A percentile compares a stretch with the other conserved stretches of the same genome.
These are phyloP conservation scores for Megalopta genalis DNA, from an alignment of 1,140 invertebrate species.

Conservation along the genomic window DNA sequence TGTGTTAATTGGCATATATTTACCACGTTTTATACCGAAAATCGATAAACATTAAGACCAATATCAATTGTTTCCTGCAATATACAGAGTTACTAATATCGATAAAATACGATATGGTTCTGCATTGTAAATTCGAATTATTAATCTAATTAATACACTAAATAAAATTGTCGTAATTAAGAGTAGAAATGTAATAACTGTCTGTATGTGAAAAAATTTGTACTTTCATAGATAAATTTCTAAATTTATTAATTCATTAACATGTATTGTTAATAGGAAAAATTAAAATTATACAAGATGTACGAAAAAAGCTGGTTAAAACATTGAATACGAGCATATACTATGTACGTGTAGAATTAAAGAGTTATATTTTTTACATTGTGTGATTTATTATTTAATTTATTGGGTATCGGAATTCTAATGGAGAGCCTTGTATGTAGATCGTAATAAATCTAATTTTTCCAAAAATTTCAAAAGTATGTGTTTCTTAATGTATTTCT, in stretches of 20 bases:
- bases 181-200: slow-evolving; percentile 23
- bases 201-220: slow-evolving; percentile 58
- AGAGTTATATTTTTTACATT: too few species aligned
- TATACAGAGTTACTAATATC: slow-evolving; percentile 50
- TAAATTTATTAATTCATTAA: slow-evolving; percentile 52
- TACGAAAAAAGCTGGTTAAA: slow-evolving; percentile 1
- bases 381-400: too few species aligned
- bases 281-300: slow-evolving; percentile 45
- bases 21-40: slow-evolving; percentile 22
- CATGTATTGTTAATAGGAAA: slow-evolving; percentile 51
- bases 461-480: too few species aligned
- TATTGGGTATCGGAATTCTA: too few species aligned
- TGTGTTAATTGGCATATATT: slow-evolving; percentile 29
- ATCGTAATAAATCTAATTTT: too few species aligned
- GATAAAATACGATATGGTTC: slow-evolving; percentile 32
- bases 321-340: neutral
- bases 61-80: slow-evolving; percentile 45
- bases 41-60: slow-evolving; percentile 46
- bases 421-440: too few species aligned
- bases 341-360: neutral
- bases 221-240: slow-evolving; percentile 70
- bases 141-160: slow-evolving; percentile 46
- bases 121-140: slow-evolving; percentile 35
- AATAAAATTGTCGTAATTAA: slow-evolving; percentile 31
- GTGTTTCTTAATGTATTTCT: too few species aligned